Conservation (phyloP, 2,113 vertebrate species). For the Sterna hirundo region DNA sequence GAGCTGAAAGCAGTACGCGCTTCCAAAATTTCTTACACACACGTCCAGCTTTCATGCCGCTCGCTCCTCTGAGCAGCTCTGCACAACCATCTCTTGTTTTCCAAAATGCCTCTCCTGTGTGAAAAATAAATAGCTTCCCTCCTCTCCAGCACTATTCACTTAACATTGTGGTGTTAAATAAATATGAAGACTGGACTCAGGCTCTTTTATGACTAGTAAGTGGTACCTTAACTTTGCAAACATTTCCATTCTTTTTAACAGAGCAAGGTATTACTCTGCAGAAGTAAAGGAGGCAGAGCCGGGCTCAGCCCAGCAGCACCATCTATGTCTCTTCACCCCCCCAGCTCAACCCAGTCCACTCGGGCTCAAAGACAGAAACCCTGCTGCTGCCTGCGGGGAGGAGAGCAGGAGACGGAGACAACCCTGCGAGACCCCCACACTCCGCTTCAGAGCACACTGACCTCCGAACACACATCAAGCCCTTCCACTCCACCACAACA, state of each 20-base stretch:
- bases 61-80: background rate
- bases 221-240: slow-evolving; percentile 36
- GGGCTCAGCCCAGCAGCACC: background rate
- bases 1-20: background rate
- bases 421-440: background rate
- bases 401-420: background rate
- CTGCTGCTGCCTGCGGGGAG: background rate
- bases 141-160: background rate
- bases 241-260: background rate
- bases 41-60: background rate
- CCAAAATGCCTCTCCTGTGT: slow-evolving; percentile 35
- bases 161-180: slow-evolving; percentile 5
- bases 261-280: background rate
- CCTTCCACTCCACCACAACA: background rate
- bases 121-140: slow-evolving; percentile 54
- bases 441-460: rapidly evolving
- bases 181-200: slow-evolving; percentile 32
- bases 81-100: slow-evolving; percentile 20
- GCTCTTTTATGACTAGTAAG: background rate
- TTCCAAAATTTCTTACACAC: background rate
- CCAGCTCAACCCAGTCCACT: background rate
- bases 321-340: background rate
- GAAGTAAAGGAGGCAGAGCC: background rate
- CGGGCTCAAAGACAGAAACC: background rate
- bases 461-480: background rate